Percentiles rank a stretch among this genome's conserved stretches.
phyloP scores from a whole-genome alignment of 2,797 vertebrate species.

The Chiloscyllium punctatum region DNA sequence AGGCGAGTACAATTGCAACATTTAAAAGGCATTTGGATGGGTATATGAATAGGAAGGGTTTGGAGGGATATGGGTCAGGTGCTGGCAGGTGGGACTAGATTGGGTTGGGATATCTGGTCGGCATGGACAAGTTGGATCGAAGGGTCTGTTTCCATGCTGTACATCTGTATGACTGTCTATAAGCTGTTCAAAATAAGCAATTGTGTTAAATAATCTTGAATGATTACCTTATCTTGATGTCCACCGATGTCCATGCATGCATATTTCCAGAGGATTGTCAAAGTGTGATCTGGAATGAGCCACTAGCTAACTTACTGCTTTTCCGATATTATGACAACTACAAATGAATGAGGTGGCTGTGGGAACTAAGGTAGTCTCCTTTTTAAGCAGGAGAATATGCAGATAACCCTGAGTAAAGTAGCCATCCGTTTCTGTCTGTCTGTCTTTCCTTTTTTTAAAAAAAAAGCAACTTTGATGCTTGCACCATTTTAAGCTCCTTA shows the following conservation, averaged over 20 bases:
- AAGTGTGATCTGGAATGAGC: not conserved
- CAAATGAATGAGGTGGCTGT: not conserved
- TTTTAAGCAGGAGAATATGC: not conserved
- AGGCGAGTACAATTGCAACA: too few species aligned
- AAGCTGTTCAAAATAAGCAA: not conserved
- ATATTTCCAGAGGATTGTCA: not conserved
- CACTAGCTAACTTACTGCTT: not conserved
- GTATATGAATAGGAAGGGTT: too few species aligned
- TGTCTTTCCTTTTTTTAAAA: not conserved
- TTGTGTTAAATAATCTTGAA: not conserved
- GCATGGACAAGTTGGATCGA: too few species aligned
- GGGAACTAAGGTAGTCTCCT: not conserved
- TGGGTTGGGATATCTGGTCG: too few species aligned
- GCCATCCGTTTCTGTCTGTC: not conserved
- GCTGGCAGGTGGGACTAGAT: too few species aligned
- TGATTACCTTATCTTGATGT: not conserved
- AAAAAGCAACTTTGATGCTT: not conserved
- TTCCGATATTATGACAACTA: not conserved
- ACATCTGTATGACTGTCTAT: not conserved
- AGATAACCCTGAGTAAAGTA: not conserved
- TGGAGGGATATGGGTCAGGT: too few species aligned
- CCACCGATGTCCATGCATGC: not conserved
- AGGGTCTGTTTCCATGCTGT: too few species aligned
- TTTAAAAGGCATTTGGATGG: too few species aligned
- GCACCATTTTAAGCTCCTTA: not conserved